These are phyloP conservation scores for Rotaria sp. DNA, from an alignment of 2,888 invertebrate genomes.

Conservation along the genomic window DNA sequence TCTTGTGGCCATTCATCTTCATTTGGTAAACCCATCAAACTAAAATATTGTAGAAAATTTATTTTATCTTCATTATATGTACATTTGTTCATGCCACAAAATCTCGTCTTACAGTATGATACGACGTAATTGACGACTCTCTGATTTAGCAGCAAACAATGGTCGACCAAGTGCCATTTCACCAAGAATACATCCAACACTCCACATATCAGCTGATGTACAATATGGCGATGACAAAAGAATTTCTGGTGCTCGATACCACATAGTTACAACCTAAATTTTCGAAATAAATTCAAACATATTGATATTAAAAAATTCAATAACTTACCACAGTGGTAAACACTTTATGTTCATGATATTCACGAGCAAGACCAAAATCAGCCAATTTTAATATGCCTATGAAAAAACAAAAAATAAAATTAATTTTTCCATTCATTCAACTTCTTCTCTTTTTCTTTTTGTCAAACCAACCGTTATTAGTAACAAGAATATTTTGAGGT, in stretches of 20 bases:
- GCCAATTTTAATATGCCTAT: constrained; percentile 55
- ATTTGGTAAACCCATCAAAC: neutral
- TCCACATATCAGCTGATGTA: constrained; percentile 39
- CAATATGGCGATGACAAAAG: constrained; percentile 69
- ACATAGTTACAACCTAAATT: constrained; percentile 56
- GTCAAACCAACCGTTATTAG: neutral
- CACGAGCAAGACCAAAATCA: constrained; percentile 56
- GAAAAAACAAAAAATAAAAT: neutral
- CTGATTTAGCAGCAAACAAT: neutral
- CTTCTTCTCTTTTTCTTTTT: no score
- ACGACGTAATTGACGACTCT: constrained; percentile 6
- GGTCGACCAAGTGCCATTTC: constrained; percentile 6
- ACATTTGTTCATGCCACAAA: no score
- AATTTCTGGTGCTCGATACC: constrained; percentile 56
- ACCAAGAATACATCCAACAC: constrained; percentile 24
- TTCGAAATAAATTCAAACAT: constrained; percentile 55
- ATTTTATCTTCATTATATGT: no score
- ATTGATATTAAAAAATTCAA: constrained; percentile 44
- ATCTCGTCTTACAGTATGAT: neutral
- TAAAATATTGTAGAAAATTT: neutral
- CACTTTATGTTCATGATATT: constrained; percentile 43
- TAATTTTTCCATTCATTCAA: neutral
- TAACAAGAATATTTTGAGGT: constrained; percentile 24
- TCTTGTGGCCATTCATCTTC: neutral
- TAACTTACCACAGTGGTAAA: neutral